Evolutionary conservation across 2,113 vertebrate species (phyloP).

Genomic region (Albula goreensis): DNA sequence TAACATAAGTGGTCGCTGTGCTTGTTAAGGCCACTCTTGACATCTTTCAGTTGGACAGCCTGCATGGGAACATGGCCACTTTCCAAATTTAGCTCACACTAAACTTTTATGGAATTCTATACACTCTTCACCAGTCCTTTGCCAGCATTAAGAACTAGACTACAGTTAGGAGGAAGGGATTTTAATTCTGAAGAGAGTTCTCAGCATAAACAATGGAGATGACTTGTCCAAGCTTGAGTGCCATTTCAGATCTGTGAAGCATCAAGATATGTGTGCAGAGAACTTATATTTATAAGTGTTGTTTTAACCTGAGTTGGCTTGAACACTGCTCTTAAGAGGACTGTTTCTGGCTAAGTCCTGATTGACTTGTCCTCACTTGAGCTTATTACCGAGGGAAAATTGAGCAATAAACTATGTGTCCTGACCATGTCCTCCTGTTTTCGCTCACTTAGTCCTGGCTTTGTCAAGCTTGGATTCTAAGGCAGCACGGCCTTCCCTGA

Average conservation of each 20-base stretch:
- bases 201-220: background rate
- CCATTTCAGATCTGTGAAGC: background rate
- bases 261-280: background rate
- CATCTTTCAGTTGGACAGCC: background rate
- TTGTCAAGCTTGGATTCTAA: background rate
- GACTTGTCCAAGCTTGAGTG: background rate
- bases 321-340: background rate
- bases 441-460: background rate
- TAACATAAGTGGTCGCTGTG: background rate
- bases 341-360: background rate
- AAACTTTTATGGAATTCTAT: background rate
- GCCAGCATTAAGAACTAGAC: background rate
- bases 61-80: background rate
- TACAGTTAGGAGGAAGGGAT: background rate
- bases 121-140: background rate
- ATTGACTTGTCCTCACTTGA: background rate
- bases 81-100: conserved; percentile 18
- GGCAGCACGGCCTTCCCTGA: background rate
- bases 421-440: background rate
- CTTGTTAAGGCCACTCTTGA: background rate
- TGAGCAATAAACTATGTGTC: background rate
- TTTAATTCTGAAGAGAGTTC: background rate
- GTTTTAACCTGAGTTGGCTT: background rate
- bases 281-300: background rate
- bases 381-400: background rate